These are phyloP conservation scores for Vanessa cardui DNA, from an alignment of 2,888 invertebrate genomes.

Conservation along the genomic window DNA sequence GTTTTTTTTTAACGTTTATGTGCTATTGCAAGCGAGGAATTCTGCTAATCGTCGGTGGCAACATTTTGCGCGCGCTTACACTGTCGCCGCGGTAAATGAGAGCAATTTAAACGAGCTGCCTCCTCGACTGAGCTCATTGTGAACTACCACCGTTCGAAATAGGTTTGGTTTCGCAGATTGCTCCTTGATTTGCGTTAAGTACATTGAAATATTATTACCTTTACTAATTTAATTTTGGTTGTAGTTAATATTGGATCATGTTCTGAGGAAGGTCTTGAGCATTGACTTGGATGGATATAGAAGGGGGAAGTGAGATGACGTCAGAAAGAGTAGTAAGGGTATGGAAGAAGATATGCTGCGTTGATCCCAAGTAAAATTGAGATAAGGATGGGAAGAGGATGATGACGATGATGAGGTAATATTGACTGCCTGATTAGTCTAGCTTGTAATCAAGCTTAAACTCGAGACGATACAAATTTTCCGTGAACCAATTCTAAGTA, in stretches of 20 bases:
- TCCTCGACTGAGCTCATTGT: constrained; percentile 38
- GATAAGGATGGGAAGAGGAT: too few relatives aligned
- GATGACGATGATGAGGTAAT: too few relatives aligned
- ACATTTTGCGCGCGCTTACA: constrained; percentile 72
- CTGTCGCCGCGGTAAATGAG: constrained; percentile 69
- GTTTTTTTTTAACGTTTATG: constrained; percentile 72
- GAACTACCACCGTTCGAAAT: constrained; percentile 30
- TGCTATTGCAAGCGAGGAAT: constrained; percentile 76
- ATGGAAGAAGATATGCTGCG: too few relatives aligned
- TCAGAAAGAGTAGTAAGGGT: too few relatives aligned
- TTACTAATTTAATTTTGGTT: not conserved
- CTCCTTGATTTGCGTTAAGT: constrained; percentile 18
- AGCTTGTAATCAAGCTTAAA: too few relatives aligned
- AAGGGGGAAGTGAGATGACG: too few relatives aligned
- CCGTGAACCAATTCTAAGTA: too few relatives aligned
- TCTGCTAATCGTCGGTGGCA: constrained; percentile 76
- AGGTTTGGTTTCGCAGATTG: constrained; percentile 21
- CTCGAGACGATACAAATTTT: too few relatives aligned
- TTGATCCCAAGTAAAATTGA: too few relatives aligned
- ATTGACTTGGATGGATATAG: too few relatives aligned
- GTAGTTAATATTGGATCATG: not conserved
- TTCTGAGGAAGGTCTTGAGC: too few relatives aligned
- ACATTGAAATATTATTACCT: constrained; percentile 7
- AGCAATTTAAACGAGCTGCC: constrained; percentile 68
- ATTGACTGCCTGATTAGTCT: too few relatives aligned